Base-by-base conservation (phyloP, 2,113 vertebrate genomes). In the Passer montanus region DNA sequence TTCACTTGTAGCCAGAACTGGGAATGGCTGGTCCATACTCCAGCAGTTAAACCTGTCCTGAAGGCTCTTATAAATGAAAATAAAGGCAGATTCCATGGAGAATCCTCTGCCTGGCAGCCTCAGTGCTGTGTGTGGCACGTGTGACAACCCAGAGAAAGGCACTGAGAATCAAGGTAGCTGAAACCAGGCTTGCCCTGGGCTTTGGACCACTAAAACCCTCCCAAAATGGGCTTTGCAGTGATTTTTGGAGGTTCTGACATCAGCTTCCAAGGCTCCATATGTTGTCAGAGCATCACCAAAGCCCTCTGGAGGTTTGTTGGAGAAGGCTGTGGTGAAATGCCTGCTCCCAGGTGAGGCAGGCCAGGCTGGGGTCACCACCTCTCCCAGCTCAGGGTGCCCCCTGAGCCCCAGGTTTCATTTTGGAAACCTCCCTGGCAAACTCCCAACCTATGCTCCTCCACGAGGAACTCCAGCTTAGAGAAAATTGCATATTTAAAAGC, bases 401-500 rank as follows among this genome's bases (percentile, higher is more conserved):
- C 35, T 0, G 2, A 58, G 66, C 62, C 66, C 16, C 1, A 26
- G 0, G 0, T 15, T 63, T 91, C 31, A 13, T 46, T 80, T 50
- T 13, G 1, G 22, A 33, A 80, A 59, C 39, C 76, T 74, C 27
- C 43, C 55, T 13, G 27, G 46, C 1, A 22, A 83, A 37, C 78
- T 17, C 37, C 50, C 33, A 15, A 41, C 70, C 56, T 30, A 14
- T 84, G 68, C 3, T 1, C 56, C 33, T 81, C 68, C 76, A 33
- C 0, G 2, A 47, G 80, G 72, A 89, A 23, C 0, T 1, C 47
- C 37, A 67, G 60, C 80, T 92, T 31, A 50, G 68, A 78, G 68
- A 49, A 95, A 94, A 72, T 49, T 53, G 84, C 49, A 11, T 56
- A 23, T 92, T 91, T 89, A 89, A 86, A 94, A 89, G 73, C 69